Evolutionary conservation across 2,797 vertebrate species (phyloP).

Genomic region (Chrysocyon brachyurus): DNA sequence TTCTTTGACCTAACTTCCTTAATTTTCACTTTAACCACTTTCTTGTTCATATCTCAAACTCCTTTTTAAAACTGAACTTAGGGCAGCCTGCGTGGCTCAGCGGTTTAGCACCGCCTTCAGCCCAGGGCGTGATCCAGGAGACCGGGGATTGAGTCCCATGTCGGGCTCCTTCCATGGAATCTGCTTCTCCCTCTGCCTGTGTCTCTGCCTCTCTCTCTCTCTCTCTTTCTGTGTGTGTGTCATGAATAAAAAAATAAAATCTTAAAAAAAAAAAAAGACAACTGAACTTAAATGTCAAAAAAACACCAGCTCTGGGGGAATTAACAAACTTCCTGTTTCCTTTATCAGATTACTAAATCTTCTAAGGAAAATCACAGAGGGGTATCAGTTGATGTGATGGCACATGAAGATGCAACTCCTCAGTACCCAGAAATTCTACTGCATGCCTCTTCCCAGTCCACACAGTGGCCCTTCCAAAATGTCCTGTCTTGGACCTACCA

Average conservation of each 20-base stretch:
- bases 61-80: background rate
- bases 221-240: too few relatives aligned
- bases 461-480: background rate
- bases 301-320: background rate
- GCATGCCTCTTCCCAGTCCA: background rate
- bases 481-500: background rate
- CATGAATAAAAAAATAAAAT: too few relatives aligned
- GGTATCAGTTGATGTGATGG: background rate
- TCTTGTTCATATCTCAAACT: constrained; percentile 33
- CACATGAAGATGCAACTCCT: background rate
- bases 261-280: background rate
- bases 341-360: background rate
- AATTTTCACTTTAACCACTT: constrained; percentile 19
- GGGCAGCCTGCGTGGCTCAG: too few relatives aligned
- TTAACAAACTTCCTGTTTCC: background rate
- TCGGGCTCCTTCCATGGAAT: too few relatives aligned
- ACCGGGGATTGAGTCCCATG: too few relatives aligned
- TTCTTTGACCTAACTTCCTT: background rate
- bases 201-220: too few relatives aligned
- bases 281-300: constrained; percentile 21
- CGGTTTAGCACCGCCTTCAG: too few relatives aligned
- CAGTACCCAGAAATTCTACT: background rate
- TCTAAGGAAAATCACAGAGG: background rate
- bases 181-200: too few relatives aligned
- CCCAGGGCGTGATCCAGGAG: too few relatives aligned